These are phyloP conservation scores for Anguilla japonica DNA, from an alignment of 2,113 vertebrate species.

Conservation along the genomic window DNA sequence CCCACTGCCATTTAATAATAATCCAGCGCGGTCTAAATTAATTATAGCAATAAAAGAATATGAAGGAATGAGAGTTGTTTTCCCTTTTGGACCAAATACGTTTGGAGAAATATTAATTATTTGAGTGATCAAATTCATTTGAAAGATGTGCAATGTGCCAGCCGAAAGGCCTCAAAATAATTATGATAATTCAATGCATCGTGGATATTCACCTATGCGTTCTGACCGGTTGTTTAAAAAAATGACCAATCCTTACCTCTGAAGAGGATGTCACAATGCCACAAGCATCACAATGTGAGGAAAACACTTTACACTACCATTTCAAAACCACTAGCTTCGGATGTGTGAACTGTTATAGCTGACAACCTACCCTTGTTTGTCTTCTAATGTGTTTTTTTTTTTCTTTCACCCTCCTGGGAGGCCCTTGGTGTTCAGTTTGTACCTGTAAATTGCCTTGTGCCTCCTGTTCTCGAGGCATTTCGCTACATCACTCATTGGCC, in stretches of 20 bases:
- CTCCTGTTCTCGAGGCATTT: constrained; percentile 15
- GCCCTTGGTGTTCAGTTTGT: not conserved
- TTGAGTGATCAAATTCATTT: not conserved
- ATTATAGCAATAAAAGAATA: not conserved
- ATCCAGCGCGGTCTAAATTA: not conserved
- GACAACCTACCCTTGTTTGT: constrained; percentile 13
- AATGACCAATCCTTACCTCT: not conserved
- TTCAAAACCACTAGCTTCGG: constrained; percentile 10
- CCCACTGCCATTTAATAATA: not conserved
- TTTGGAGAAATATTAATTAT: not conserved
- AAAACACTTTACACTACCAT: not conserved
- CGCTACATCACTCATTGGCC: constrained; percentile 1
- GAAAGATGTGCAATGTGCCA: not conserved
- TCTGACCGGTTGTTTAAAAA: not conserved
- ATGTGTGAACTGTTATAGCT: not conserved
- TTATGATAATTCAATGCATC: not conserved
- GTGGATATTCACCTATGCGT: not conserved
- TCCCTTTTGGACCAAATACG: not conserved
- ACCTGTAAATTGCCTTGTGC: constrained; percentile 17
- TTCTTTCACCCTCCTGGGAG: not conserved
- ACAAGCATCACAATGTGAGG: not conserved
- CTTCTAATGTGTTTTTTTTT: not conserved
- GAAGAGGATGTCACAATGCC: not conserved
- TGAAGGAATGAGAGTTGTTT: not conserved
- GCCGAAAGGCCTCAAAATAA: not conserved